A percentile compares a stretch with the other conserved stretches of the same genome.
phyloP scores from a whole-genome alignment of 2,113 vertebrate genomes.

The Mystacornis crossleyi region DNA sequence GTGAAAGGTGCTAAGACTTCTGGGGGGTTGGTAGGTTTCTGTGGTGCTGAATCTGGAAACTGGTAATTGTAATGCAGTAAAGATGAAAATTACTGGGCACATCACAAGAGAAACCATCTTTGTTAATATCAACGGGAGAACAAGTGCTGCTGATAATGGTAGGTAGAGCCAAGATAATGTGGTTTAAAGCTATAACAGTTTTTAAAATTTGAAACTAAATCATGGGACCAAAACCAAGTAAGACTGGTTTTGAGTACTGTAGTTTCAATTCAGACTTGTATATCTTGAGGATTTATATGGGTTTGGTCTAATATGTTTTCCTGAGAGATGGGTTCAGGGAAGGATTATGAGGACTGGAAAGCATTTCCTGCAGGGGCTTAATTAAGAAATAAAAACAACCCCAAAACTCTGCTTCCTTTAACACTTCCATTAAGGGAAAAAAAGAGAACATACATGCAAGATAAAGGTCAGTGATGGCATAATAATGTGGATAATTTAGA shows the following conservation, averaged over 20 bases:
- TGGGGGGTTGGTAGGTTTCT: not conserved
- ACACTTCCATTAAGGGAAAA: not conserved
- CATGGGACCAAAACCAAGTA: not conserved
- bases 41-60: not conserved
- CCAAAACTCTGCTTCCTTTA: not conserved
- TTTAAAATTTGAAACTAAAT: not conserved
- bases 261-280: not conserved
- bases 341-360: not conserved
- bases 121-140: accelerated
- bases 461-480: not conserved
- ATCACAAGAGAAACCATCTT: not conserved
- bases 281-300: not conserved
- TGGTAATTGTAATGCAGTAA: not conserved
- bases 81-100: not conserved
- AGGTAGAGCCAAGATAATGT: not conserved
- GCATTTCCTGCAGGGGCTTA: not conserved
- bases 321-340: not conserved
- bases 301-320: not conserved
- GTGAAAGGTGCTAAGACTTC: not conserved
- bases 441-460: not conserved
- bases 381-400: not conserved
- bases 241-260: not conserved
- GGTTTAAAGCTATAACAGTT: not conserved
- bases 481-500: not conserved
- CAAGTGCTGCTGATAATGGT: not conserved